phyloP scores from a whole-genome alignment of 2,888 invertebrate species.

The Trichogramma evanescens region DNA sequence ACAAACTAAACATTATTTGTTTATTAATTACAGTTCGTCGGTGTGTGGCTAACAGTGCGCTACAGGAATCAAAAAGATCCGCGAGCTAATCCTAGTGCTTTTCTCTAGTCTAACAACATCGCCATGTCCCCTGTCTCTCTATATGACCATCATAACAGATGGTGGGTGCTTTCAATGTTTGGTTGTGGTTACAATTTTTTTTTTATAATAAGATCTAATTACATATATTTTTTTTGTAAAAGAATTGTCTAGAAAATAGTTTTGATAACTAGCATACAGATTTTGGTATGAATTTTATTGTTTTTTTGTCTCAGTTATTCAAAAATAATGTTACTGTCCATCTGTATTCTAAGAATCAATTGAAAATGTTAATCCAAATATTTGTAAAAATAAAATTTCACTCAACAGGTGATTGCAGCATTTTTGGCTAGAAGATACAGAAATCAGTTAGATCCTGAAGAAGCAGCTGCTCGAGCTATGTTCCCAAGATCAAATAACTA shows the following conservation, averaged over 20 bases:
- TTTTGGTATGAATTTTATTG: not conserved
- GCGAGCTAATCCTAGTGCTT: constrained; percentile 92
- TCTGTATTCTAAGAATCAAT: no score
- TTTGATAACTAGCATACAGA: not conserved
- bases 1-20: not conserved
- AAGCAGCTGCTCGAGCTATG: constrained; percentile 66
- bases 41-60: constrained; percentile 92
- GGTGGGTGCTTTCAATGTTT: constrained; percentile 38
- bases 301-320: not conserved
- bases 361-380: not conserved
- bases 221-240: not conserved
- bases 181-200: constrained; percentile 23
- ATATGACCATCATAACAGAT: constrained; percentile 42
- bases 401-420: constrained; percentile 69
- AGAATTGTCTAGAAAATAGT: not conserved
- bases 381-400: not conserved
- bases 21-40: constrained; percentile 73
- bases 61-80: constrained; percentile 99
- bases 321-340: no score
- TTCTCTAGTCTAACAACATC: constrained; percentile 69
- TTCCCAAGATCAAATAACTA: constrained; percentile 52
- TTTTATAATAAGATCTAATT: not conserved
- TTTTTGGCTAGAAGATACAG: constrained; percentile 73
- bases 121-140: constrained; percentile 44
- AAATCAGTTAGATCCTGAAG: constrained; percentile 70